Evolutionary conservation across 1,140 invertebrate genomes (phyloP), one percentile per base, ranked within the genome.

Genomic region (Brachionus asplanchnoidis): DNA sequence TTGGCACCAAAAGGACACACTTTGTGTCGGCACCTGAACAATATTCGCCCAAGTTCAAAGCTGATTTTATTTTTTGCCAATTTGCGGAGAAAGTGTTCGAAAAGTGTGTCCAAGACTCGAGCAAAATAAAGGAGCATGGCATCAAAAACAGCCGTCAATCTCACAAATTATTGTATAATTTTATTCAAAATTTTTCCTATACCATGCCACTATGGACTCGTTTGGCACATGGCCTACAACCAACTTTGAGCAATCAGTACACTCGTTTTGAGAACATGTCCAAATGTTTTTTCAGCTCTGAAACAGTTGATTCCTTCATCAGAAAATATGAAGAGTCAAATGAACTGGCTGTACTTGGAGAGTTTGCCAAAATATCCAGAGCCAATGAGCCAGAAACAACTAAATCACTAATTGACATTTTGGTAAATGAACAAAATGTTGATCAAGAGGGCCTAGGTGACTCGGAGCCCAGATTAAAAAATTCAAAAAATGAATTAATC

Each of bases 31-130:
- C 9, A 14, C 17, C 73, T 28, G 26, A 50, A 0, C 11, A 50
- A 6, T 77, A 28, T 46, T 23, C 42, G 14, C 26, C n/a, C n/a
- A 82, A 44, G 17, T 44, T 78, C 32, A 44, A 82, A 14, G 17
- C 50, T 6, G 44, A 56, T 26, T 56, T 50, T 7, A 32, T 82
- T 3, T 82, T 60, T 65, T 60, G 17, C 65, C 20, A 44, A 60
- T 23, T 82, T 17, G 9, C 11, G 2, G 79, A 82, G 26, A 60
- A 65, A 14, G 17, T 82, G 28, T 82, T 82, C 32, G 53, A 82
- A 82, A 82, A 82, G 23, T 82, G 79, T 68, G 42, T 44, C 14
- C 32, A 60, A 36, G 79, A 82, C 53, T 42, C 79, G 42, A 42
- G n/a, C n/a, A 9, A 60, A 3, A 12, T 36, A 11, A 46, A 65